phyloP scores from a whole-genome alignment of 2,797 vertebrate genomes.

The Paedocypris micromegethes region DNA sequence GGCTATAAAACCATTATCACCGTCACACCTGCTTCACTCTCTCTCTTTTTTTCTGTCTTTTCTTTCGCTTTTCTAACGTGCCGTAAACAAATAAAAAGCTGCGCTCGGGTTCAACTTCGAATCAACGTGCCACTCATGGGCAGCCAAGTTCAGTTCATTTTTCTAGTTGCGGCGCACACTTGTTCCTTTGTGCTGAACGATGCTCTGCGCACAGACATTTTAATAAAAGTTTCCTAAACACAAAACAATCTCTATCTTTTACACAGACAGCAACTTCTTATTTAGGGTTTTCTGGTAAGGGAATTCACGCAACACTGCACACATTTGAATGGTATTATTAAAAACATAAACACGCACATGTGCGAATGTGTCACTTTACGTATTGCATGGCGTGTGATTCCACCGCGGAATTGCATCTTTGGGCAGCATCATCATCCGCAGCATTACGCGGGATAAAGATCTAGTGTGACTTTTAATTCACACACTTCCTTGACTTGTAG shows the following conservation, averaged over 20 bases:
- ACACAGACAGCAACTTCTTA: neutral
- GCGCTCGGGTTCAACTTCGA: neutral
- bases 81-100: neutral
- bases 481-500: conserved; percentile 25
- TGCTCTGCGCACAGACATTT: neutral
- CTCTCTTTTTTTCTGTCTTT: conserved; percentile 9
- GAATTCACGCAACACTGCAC: neutral
- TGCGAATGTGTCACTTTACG: too few species aligned
- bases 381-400: too few species aligned
- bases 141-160: neutral
- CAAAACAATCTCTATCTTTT: neutral
- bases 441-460: neutral
- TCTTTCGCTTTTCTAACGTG: neutral
- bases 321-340: neutral
- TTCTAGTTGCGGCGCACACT: conserved; percentile 9
- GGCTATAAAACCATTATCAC: conserved; percentile 6
- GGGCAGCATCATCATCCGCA: neutral
- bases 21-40: conserved; percentile 16
- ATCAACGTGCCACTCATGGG: neutral
- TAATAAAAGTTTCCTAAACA: conserved; percentile 14
- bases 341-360: too few species aligned
- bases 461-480: conserved; percentile 31
- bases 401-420: too few species aligned
- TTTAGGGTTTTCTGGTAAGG: neutral
- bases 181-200: neutral